Percentiles rank a stretch among this genome's conserved stretches.
Conservation (phyloP, 2,113 vertebrate genomes). For the Crotalus helleri region DNA sequence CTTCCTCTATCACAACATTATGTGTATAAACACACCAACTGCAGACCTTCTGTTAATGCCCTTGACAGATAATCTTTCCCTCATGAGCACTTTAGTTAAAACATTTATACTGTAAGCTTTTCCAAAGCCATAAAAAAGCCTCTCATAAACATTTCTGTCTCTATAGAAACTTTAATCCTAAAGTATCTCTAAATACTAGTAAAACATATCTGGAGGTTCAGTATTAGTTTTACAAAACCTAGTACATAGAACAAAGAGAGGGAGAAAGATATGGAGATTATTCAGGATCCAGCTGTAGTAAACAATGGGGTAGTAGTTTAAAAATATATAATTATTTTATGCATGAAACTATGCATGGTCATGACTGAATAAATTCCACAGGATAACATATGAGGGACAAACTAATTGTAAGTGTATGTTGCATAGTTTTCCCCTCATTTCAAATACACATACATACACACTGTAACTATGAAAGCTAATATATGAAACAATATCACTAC, state of each 20-base stretch:
- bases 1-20: background rate
- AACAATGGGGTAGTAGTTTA: background rate
- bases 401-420: background rate
- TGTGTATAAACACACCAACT: background rate
- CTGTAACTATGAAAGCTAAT: background rate
- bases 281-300: background rate
- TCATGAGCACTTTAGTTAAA: constrained; percentile 13
- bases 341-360: background rate
- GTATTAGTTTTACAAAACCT: background rate
- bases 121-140: background rate
- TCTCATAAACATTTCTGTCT: background rate
- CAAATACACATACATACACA: background rate
- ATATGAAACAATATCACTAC: background rate
- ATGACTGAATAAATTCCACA: background rate
- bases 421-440: background rate
- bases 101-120: background rate
- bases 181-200: rapidly evolving
- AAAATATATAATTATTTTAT: background rate
- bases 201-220: background rate
- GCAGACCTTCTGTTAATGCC: background rate
- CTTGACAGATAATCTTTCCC: background rate
- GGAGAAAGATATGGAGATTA: background rate
- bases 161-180: background rate
- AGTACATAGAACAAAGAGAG: rapidly evolving
- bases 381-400: background rate